Evolutionary conservation across 2,888 invertebrate species (phyloP).

Genomic region (Cosmorhoe ocellata): DNA sequence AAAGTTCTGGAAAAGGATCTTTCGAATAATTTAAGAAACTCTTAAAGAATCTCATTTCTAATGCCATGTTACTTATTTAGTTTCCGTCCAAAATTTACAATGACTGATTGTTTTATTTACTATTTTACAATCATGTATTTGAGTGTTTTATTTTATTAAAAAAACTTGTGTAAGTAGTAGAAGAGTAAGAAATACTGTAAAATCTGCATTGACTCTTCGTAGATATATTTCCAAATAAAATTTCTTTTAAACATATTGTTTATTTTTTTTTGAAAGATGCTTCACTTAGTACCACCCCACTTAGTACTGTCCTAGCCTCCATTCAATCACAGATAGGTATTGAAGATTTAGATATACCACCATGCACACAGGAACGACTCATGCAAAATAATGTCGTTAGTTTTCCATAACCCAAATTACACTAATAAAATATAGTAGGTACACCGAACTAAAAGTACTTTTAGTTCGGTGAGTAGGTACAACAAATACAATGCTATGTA

Average conservation of each 20-base stretch:
- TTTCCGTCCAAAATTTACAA: constrained; percentile 79
- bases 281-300: no score
- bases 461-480: no score
- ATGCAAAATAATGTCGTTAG: no score
- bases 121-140: constrained; percentile 47
- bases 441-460: no score
- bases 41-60: constrained; percentile 57
- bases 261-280: no score
- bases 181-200: constrained; percentile 47
- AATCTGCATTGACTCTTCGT: constrained; percentile 58
- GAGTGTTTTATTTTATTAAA: constrained; percentile 60
- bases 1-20: constrained; percentile 1
- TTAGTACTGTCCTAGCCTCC: no score
- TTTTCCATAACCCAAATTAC: no score
- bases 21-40: constrained; percentile 14
- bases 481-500: no score
- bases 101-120: constrained; percentile 68
- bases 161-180: constrained; percentile 51
- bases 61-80: constrained; percentile 73
- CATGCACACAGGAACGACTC: no score
- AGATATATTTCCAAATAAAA: constrained; percentile 75
- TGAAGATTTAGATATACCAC: no score
- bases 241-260: constrained; percentile 4
- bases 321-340: no score
- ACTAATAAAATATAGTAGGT: no score